Evolutionary conservation across 2,888 invertebrate species (phyloP).

Genomic region (Rhagium mordax): DNA sequence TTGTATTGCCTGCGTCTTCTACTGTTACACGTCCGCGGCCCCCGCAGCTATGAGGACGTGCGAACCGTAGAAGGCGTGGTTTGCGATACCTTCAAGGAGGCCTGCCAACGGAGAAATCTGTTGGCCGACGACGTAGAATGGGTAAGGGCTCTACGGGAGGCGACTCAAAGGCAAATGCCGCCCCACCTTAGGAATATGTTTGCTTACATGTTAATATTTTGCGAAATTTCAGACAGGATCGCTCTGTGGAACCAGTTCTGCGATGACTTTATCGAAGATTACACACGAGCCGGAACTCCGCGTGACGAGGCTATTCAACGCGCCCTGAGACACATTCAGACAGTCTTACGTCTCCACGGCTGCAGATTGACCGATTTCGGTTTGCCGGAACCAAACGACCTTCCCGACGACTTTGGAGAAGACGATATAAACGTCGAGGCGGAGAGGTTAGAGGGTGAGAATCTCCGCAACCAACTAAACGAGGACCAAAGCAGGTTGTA

Average conservation of each 20-base stretch:
- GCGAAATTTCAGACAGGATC: too few relatives aligned
- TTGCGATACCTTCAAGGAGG: background rate
- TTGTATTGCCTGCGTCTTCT: too few relatives aligned
- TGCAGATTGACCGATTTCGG: background rate
- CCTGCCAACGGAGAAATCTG: background rate
- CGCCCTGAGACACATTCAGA: background rate
- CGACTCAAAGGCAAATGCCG: background rate
- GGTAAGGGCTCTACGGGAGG: background rate
- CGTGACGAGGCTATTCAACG: background rate
- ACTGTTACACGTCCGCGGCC: slow-evolving; percentile 13
- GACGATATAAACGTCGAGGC: background rate
- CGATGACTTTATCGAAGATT: background rate
- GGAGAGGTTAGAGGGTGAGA: background rate
- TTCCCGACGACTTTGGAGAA: too few relatives aligned
- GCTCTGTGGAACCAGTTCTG: too few relatives aligned
- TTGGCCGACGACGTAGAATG: slow-evolving; percentile 16
- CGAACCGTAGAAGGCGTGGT: background rate
- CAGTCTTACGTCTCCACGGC: background rate
- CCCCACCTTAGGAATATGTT: too few relatives aligned
- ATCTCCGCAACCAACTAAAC: background rate
- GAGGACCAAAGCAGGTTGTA: background rate
- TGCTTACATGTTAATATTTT: too few relatives aligned
- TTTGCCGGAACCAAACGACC: background rate
- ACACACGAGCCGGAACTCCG: background rate
- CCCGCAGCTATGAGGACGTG: background rate